phyloP scores from a whole-genome alignment of 1,140 invertebrate genomes.

The Macrostomum lignano region DNA sequence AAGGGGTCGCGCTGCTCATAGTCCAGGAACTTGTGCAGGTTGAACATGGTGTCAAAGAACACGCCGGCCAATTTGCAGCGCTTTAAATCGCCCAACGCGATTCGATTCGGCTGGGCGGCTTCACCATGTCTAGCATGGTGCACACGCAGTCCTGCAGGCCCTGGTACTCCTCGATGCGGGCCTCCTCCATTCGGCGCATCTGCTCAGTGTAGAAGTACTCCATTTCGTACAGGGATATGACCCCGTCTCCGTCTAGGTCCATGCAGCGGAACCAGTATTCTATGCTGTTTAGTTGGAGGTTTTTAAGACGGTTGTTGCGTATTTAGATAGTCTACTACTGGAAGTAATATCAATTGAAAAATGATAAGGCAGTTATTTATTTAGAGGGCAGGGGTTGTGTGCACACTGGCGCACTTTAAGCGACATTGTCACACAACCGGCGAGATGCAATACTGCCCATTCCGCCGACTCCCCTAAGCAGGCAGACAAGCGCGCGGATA shows the following conservation, averaged over 20 bases:
- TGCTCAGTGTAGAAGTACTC: conserved; percentile 98
- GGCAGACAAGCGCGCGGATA: no score
- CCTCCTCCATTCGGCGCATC: conserved; percentile 73
- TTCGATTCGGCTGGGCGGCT: conserved; percentile 38
- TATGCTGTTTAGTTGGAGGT: no score
- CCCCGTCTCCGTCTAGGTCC: conserved; percentile 92
- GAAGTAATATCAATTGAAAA: no score
- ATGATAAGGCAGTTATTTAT: no score
- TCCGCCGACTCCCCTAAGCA: no score
- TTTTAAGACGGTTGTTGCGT: no score
- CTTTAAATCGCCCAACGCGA: conserved; percentile 66
- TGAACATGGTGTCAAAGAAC: conserved; percentile 98
- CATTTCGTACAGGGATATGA: conserved; percentile 85
- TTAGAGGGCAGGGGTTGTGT: no score
- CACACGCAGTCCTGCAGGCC: conserved; percentile 86
- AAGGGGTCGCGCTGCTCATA: conserved; percentile 37
- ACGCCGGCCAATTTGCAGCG: conserved; percentile 74
- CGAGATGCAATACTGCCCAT: no score
- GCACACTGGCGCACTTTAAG: no score
- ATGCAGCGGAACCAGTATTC: conserved; percentile 55
- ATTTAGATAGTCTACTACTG: no score
- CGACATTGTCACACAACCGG: no score
- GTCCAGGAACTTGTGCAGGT: conserved; percentile 89
- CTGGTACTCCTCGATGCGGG: conserved; percentile 64
- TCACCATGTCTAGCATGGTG: conserved; percentile 66